Evolutionary conservation across 2,888 invertebrate species (phyloP), one percentile per base, ranked within the genome.

Genomic region (Drosophila cracens): DNA sequence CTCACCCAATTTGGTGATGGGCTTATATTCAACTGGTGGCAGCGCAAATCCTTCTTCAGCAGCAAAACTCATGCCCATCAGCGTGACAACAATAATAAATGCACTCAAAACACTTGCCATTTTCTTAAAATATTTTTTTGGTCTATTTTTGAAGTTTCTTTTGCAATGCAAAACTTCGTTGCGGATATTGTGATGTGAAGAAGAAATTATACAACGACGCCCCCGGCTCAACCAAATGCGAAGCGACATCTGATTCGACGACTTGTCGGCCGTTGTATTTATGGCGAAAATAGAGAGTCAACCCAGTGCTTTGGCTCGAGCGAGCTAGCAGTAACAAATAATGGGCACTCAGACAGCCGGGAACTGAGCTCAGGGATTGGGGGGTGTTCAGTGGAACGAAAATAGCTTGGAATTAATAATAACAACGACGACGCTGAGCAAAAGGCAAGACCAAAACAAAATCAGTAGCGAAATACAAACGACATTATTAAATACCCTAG

Each of bases 401-500:
- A 79, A 82, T 68, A 76, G 79, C 84, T 72, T 51, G 60, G 38
- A 71, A 52, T 59, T 70, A 83, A 76, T 76, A 76, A 84, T 66
- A 78, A 71, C 53, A 38, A 62, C 68, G 48, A 29, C 60, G 56
- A 29, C 61, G 49, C 27, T 62, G 46, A 46, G 58, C 71, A 67
- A 67, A 74, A 46, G 8, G 69, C 62, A 52, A 65, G 61, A 51
- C 67, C 65, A 82, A 68, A 60, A 63, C 78, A 59, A 74, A 73
- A 66, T 60, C 76, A 52, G 73, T 59, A 71, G 71, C 58, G 56
- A 80, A 80, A 89, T 82, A 82, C 79, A 87, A 87, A 87, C 73
- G 85, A 87, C 85, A 78, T 72, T 84, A 89, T 87, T 85, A 89
- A 77, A 77, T 85, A 71, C 87, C 82, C 80, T 73, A 75, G 59